These are phyloP conservation scores for Netelia virgata DNA, from an alignment of 2,888 invertebrate genomes.

Conservation along the genomic window DNA sequence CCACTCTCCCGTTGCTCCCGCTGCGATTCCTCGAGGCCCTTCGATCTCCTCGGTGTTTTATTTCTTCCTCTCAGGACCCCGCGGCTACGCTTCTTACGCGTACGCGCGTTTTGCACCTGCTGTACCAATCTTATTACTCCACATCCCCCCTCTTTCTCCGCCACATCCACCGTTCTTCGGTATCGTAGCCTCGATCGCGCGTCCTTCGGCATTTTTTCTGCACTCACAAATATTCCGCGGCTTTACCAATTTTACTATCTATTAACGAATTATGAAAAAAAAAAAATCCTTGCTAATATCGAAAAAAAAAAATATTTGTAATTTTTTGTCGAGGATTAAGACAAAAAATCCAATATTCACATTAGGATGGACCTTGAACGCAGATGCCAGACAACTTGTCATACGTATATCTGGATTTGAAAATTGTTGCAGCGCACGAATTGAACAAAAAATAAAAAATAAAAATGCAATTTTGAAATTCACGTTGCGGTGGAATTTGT, in stretches of 20 bases:
- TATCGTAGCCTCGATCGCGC: not conserved
- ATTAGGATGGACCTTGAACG: no score
- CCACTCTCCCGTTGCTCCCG: not conserved
- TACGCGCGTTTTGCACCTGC: conserved; percentile 53
- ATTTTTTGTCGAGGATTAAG: no score
- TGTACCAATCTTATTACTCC: conserved; percentile 14
- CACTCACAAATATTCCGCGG: not conserved
- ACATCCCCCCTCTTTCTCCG: not conserved
- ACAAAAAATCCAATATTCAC: no score
- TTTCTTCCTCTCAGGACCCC: conserved; percentile 8
- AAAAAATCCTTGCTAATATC: no score
- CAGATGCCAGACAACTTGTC: no score
- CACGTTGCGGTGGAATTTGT: not conserved
- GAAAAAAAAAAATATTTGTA: no score
- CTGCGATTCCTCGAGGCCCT: conserved; percentile 15
- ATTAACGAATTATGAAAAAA: no score
- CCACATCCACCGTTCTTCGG: not conserved
- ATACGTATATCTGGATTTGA: no score
- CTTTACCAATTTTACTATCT: no score
- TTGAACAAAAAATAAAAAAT: not conserved
- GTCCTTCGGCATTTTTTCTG: not conserved
- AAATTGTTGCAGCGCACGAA: not conserved
- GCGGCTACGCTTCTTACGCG: conserved; percentile 10
- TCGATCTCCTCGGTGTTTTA: conserved; percentile 5
- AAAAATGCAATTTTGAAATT: not conserved